Evolutionary conservation across 2,797 vertebrate genomes (phyloP).

Genomic region (Lutjanus argentimaculatus): DNA sequence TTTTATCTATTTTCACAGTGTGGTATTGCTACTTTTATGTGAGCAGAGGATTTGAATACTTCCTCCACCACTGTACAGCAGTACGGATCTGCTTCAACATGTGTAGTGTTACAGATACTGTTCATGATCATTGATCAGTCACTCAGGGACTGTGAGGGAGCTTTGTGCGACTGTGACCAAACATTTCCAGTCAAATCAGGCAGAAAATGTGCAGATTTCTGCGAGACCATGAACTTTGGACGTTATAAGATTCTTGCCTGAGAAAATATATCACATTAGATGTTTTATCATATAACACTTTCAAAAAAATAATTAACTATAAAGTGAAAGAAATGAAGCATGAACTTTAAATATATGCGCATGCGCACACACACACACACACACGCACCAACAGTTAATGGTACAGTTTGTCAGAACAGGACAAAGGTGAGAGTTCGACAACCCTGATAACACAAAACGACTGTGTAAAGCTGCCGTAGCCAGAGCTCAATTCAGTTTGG

Average conservation of each 20-base stretch:
- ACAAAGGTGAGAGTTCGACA: constrained; percentile 62
- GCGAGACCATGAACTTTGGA: constrained; percentile 8
- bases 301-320: not conserved
- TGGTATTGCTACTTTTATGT: not conserved
- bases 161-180: constrained; percentile 18
- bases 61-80: no score
- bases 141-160: constrained; percentile 10
- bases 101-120: not conserved
- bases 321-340: not conserved
- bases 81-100: not conserved
- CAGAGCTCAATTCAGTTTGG: not conserved
- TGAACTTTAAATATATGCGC: not conserved
- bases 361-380: not conserved
- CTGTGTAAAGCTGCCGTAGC: constrained; percentile 10
- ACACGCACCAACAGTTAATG: not conserved
- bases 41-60: not conserved
- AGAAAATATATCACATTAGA: not conserved
- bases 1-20: no score
- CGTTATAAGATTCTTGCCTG: not conserved
- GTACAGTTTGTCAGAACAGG: constrained; percentile 27
- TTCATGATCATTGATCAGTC: not conserved
- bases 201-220: constrained; percentile 11
- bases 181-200: constrained; percentile 22
- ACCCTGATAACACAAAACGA: constrained; percentile 44
- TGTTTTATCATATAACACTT: not conserved